Base-by-base conservation (phyloP, 2,888 invertebrate genomes). In the Pelosia muscerda region DNA sequence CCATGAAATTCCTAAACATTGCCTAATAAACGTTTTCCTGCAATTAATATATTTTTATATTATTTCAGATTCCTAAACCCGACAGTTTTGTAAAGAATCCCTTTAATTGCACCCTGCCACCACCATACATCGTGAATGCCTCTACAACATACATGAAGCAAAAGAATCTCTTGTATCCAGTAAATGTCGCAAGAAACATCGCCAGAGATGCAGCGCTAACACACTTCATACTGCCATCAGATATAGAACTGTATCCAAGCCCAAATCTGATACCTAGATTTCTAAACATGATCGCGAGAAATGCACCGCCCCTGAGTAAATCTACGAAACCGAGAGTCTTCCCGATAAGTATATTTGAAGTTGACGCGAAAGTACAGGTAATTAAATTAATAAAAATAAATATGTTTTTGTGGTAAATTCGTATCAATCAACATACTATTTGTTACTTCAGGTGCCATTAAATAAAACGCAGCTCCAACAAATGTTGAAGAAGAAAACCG, bases 211-310 rank as follows among this genome's bases (percentile, higher is more conserved):
- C 96, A 38, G 97, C 98, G 0, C 95, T 97, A 58, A 98, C 98
- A 0, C 96, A 97, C 88, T 98, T 96, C 88, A 96, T 98, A 55
- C 95, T 98, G 67, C 97, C 98, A 31, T 98, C 98, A 65, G 98
- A 98, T 88, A 98, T 98, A 82, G 98, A 98, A 90, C 95, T 98
- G 68, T 98, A 98, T 90, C 98, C 98, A 60, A 98, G 97, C 92
- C 97, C 97, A 10, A 96, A 97, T 81, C 91, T 98, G 79, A 97
- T 97, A 65, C 96, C 96, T 28, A 96, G 97, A 87, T 98, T 98
- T 92, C 95, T 98, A 78, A 97, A 97, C 83, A 97, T 98, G 98
- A 96, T 98, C 76, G 96, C 97, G 28, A 96, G 96, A 81, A 97
- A 97, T 81, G 95, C 94, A 73, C 96, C 96, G 64, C 97, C 97